Conservation (phyloP, 2,113 vertebrate genomes). For the Trematomus loennbergii region DNA sequence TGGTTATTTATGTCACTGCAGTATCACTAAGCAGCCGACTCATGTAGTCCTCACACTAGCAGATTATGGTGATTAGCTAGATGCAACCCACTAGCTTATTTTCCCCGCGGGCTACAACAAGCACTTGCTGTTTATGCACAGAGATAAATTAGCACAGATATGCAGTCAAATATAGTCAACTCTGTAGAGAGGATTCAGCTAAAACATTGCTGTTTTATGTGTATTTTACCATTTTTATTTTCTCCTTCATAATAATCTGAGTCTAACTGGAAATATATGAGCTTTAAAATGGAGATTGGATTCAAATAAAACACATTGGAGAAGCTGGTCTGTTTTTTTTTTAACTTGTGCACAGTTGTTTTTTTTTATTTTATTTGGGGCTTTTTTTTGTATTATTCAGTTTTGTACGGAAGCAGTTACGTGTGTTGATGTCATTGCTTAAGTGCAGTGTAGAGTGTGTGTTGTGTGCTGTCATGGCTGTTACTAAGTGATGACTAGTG, state of each 20-base stretch:
- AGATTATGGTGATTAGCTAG: slow-evolving; percentile 65
- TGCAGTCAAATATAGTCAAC: slow-evolving; percentile 22
- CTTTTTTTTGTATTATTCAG: no score
- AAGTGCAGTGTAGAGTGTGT: neutral
- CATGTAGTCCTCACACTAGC: slow-evolving; percentile 50
- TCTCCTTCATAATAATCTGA: neutral
- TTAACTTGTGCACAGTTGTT: neutral
- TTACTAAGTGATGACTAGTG: slow-evolving; percentile 50
- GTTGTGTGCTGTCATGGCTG: slow-evolving; percentile 53
- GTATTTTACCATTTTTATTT: slow-evolving; percentile 9
- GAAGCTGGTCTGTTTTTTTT: neutral
- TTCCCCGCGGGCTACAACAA: slow-evolving; percentile 24
- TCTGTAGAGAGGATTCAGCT: slow-evolving; percentile 22
- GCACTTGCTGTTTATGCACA: slow-evolving; percentile 41
- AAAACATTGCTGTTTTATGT: neutral
- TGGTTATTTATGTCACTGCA: slow-evolving; percentile 59
- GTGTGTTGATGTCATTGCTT: slow-evolving; percentile 22
- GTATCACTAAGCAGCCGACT: slow-evolving; percentile 49
- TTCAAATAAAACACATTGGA: neutral
- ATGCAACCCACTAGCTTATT: slow-evolving; percentile 36
- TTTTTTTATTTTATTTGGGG: no score
- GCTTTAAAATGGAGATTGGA: neutral
- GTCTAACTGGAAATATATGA: neutral
- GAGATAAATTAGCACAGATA: slow-evolving; percentile 44
- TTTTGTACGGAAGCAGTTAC: slow-evolving; percentile 4